phyloP scores from a whole-genome alignment of 2,113 vertebrate genomes.

The Ibidorhyncha struthersii region DNA sequence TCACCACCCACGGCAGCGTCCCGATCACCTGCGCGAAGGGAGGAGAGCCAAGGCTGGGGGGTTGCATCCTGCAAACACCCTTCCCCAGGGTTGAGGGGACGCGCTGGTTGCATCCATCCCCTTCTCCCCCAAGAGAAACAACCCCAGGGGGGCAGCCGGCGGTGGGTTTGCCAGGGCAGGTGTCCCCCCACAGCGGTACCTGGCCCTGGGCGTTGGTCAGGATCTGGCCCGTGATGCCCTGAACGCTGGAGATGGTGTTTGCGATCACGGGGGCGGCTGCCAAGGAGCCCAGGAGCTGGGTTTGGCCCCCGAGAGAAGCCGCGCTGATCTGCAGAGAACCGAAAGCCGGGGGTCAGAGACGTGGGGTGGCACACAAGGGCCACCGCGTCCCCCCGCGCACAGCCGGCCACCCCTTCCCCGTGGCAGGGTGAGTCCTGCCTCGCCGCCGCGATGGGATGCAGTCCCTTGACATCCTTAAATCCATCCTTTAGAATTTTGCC shows the following conservation, averaged over 20 bases:
- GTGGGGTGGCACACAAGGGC: accelerated
- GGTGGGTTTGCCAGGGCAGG: not conserved
- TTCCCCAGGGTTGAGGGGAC: not conserved
- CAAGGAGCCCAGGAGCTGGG: conserved; percentile 91
- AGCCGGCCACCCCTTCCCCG: not conserved
- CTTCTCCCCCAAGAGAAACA: not conserved
- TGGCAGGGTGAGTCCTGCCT: not conserved
- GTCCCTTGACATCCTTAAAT: not conserved
- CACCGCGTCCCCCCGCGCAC: not conserved
- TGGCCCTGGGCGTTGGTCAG: conserved; percentile 95
- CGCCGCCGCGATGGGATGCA: accelerated
- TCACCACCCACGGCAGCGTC: conserved; percentile 89
- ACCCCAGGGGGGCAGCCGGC: accelerated
- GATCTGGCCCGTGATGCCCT: conserved; percentile 90
- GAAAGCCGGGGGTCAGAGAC: not conserved
- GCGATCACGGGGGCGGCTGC: conserved; percentile 88
- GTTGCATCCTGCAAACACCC: not conserved
- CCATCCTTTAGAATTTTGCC: not conserved
- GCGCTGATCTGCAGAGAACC: conserved; percentile 82
- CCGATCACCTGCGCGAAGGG: conserved; percentile 84
- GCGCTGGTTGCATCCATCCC: not conserved
- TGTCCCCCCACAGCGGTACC: conserved; percentile 66
- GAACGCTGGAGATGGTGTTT: conserved; percentile 85
- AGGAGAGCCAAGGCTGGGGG: not conserved
- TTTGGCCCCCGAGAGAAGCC: conserved; percentile 87